Base-by-base conservation (phyloP, 2,888 invertebrate genomes). In the Furcula furcula region DNA sequence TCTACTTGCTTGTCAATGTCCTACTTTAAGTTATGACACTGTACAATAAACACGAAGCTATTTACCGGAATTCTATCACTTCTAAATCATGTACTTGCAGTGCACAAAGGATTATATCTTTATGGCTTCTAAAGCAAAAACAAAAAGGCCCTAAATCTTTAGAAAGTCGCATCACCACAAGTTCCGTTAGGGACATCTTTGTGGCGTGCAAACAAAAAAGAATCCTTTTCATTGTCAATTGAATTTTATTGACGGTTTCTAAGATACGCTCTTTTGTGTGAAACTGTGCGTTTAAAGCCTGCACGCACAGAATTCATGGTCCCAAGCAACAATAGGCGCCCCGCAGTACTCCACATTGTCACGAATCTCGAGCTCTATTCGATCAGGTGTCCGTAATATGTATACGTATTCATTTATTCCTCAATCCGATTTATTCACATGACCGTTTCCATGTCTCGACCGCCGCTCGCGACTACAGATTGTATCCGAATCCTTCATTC, bases 161-260 rank as follows among this genome's bases (percentile, higher is more conserved):
- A 68, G 78, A 81, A 78, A 78, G 72, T 65, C 67, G 81, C 76
- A 81, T 78, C 78, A 68, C 76, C 66, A 49, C 35, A 55, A 59
- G 68, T 75, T 59, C 86, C 86, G 85, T 84, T 87, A 83, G 69
- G 70, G 69, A 39, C 55, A 76, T 79, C 73, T 71, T 76, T 77
- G 82, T 76, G 74, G 72, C 60, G 65, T 48, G 45, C 46, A 56
- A 50, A 66, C 70, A 74, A 76, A 73, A 75, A 79, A 71, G 53
- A 57, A 62, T 70, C 27, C 76, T 65, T 72, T 73, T 76, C 76
- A 81, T 85, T 85, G 87, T 86, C 85, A 85, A 85, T 85, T 85
- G 84, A 85, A 82, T 81, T 84, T 88, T 87, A 87, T 87, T 85
- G 86, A 85, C 73, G 81, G 85, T 83, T 87, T 84, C 82, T 76